A percentile compares a stretch with the other conserved stretches of the same genome.
These are phyloP conservation scores for Orchesella cincta DNA, from an alignment of 1,140 invertebrate species.

Conservation along the genomic window DNA sequence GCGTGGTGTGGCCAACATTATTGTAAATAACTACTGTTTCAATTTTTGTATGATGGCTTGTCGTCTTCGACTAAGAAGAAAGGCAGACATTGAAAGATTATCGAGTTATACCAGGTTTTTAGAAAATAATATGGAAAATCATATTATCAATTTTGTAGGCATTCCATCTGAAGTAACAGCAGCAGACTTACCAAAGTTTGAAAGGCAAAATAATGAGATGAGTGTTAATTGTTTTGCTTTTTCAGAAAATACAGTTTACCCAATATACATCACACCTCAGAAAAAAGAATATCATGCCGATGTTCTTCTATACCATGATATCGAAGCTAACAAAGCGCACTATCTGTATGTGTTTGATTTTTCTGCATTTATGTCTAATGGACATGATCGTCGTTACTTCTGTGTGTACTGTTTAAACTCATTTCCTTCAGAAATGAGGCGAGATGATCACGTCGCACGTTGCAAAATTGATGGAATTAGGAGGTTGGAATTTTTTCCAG, in stretches of 20 bases:
- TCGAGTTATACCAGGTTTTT: neutral
- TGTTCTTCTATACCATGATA: neutral
- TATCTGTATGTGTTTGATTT: neutral
- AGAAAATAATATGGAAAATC: neutral
- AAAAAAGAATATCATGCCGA: neutral
- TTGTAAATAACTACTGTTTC: too few species aligned
- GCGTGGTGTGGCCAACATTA: too few species aligned
- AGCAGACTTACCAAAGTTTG: neutral
- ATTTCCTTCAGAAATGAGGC: neutral
- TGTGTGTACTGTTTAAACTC: neutral
- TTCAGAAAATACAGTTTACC: neutral
- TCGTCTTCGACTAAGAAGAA: too few species aligned
- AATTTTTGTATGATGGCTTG: too few species aligned
- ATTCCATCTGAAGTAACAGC: neutral
- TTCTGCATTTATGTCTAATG: neutral
- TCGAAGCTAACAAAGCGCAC: neutral
- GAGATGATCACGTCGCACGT: neutral
- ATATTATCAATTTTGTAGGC: neutral
- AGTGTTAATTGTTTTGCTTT: neutral
- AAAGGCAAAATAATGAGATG: neutral
- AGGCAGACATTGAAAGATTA: neutral
- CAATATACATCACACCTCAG: neutral
- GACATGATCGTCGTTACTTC: neutral
- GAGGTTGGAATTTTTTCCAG: neutral
- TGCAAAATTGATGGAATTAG: neutral